Evolutionary conservation across 2,888 invertebrate species (phyloP).

Genomic region (Sialis fuliginosa): DNA sequence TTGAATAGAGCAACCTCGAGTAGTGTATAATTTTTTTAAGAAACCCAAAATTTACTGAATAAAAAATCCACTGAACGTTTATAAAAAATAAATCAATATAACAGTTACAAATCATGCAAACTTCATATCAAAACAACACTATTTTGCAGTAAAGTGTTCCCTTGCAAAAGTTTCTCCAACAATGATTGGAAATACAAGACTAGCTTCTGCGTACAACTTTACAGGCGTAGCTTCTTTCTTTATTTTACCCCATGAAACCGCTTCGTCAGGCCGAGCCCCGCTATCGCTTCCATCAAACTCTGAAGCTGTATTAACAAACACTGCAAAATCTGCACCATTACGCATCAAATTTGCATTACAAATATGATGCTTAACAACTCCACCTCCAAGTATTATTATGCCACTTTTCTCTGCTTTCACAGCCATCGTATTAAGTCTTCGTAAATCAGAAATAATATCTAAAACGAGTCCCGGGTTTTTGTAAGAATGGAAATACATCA

Average conservation of each 20-base stretch:
- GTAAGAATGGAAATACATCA: conserved; percentile 98
- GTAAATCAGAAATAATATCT: conserved; percentile 84
- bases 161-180: conserved; percentile 94
- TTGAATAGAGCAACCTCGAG: too few species aligned
- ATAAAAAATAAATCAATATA: too few species aligned
- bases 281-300: conserved; percentile 98
- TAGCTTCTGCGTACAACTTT: conserved; percentile 88
- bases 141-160: conserved; percentile 22
- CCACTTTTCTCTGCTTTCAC: conserved; percentile 87
- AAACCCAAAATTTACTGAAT: too few species aligned
- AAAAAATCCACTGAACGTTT: too few species aligned
- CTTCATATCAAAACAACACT: too few species aligned
- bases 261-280: conserved; percentile 96
- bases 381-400: conserved; percentile 91
- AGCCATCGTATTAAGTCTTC: conserved; percentile 82
- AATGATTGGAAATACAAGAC: conserved; percentile 81
- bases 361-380: conserved; percentile 96
- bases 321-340: conserved; percentile 91
- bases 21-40: too few species aligned
- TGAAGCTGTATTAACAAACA: conserved; percentile 86
- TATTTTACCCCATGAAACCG: conserved; percentile 98
- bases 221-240: conserved; percentile 72
- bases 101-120: too few species aligned
- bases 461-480: conserved; percentile 81
- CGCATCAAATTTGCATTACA: conserved; percentile 99